A percentile compares a stretch with the other conserved stretches of the same genome.
phyloP scores from a whole-genome alignment of 2,888 invertebrate genomes.

The Aproaerema taeniolella region DNA sequence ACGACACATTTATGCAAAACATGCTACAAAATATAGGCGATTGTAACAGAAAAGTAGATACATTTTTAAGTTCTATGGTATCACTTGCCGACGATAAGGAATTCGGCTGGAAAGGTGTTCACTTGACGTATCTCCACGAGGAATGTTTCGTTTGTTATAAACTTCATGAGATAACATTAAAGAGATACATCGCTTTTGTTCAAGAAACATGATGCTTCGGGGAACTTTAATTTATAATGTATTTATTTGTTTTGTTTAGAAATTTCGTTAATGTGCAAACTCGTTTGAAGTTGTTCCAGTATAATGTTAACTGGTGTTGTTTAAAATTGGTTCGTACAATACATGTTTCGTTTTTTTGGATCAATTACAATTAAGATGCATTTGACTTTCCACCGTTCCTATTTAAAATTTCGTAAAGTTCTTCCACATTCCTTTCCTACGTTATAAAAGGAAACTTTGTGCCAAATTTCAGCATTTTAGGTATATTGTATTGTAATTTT shows the following conservation, averaged over 20 bases:
- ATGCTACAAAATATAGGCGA: too few species aligned
- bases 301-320: not conserved
- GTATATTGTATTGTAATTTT: too few species aligned
- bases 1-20: too few species aligned
- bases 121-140: conserved; percentile 31
- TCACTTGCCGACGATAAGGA: conserved; percentile 45
- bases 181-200: conserved; percentile 36
- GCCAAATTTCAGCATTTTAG: too few species aligned
- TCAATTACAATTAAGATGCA: too few species aligned
- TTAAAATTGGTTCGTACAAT: not conserved
- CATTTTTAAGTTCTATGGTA: too few species aligned
- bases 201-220: conserved; percentile 23
- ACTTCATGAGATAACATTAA: conserved; percentile 34
- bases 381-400: too few species aligned
- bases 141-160: conserved; percentile 32
- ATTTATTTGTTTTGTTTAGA: not conserved
- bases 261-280: not conserved
- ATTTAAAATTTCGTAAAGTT: too few species aligned
- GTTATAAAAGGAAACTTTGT: too few species aligned
- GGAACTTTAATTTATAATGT: conserved; percentile 1
- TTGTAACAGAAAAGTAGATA: too few species aligned
- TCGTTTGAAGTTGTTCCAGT: not conserved
- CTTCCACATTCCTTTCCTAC: too few species aligned
- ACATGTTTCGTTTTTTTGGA: too few species aligned
- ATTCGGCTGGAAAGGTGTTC: conserved; percentile 38